phyloP scores from a whole-genome alignment of 2,797 vertebrate species.

The Pterois miles region DNA sequence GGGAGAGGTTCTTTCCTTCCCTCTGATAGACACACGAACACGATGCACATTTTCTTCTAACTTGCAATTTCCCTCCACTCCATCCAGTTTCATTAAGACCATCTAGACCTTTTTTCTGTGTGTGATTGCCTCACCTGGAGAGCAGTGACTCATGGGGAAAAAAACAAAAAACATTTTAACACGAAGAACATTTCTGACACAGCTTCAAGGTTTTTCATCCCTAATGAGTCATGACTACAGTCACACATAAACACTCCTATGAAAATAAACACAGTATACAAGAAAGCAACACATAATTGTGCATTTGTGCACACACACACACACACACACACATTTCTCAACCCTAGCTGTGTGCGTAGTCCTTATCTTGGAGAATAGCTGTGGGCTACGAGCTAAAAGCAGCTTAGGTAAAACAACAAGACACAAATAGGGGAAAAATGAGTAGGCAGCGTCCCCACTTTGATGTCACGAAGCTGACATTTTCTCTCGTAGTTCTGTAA shows the following conservation, averaged over 20 bases:
- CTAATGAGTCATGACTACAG: constrained; percentile 17
- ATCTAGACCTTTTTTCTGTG: constrained; percentile 10
- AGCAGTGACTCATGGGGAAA: constrained; percentile 51
- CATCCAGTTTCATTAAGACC: constrained; percentile 47
- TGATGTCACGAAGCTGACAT: constrained; percentile 74
- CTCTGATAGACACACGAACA: background rate
- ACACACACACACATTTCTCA: constrained; percentile 7
- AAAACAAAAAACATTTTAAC: constrained; percentile 19
- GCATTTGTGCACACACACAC: background rate
- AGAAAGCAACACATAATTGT: constrained; percentile 10
- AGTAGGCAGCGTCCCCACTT: constrained; percentile 63
- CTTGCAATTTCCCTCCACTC: constrained; percentile 44
- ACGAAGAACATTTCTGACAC: constrained; percentile 18
- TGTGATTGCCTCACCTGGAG: constrained; percentile 43
- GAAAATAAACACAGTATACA: background rate
- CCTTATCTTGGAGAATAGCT: constrained; percentile 63
- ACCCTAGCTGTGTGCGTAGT: constrained; percentile 13
- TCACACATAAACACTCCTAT: background rate
- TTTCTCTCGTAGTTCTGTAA: constrained; percentile 71
- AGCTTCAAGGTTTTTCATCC: constrained; percentile 3
- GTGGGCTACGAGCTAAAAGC: constrained; percentile 64
- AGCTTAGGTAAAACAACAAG: constrained; percentile 70
- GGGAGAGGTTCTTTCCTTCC: constrained; percentile 6
- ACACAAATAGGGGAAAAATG: constrained; percentile 55
- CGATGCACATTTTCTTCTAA: background rate